These are phyloP conservation scores for Troides helena DNA, from an alignment of 2,888 invertebrate species.

Conservation along the genomic window DNA sequence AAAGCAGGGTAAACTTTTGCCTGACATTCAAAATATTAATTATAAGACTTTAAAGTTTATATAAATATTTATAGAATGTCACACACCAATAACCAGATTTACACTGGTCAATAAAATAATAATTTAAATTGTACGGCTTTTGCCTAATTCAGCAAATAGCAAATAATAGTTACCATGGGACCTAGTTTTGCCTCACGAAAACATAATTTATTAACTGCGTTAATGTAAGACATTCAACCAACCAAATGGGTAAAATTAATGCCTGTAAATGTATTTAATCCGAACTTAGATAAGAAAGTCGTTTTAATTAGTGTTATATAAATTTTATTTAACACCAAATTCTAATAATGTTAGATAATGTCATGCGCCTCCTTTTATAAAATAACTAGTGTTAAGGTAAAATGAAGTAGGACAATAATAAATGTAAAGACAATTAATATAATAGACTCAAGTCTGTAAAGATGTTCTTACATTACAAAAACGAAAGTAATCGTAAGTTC, in stretches of 20 bases:
- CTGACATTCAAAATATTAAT: conserved; percentile 62
- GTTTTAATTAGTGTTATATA: conserved; percentile 6
- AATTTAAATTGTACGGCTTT: conserved; percentile 38
- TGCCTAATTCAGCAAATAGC: conserved; percentile 38
- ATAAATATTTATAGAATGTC: conserved; percentile 34
- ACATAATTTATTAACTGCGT: conserved; percentile 23
- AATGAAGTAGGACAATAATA: conserved; percentile 26
- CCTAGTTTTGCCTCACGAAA: conserved; percentile 39
- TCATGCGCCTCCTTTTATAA: conserved; percentile 23
- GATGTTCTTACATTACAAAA: not conserved
- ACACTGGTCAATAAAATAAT: conserved; percentile 37
- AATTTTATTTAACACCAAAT: conserved; percentile 5
- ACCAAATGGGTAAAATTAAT: conserved; percentile 26
- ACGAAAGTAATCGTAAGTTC: not conserved
- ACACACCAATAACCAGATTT: conserved; percentile 35
- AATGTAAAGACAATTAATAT: conserved; percentile 9
- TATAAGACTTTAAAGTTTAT: conserved; percentile 54
- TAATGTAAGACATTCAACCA: conserved; percentile 26
- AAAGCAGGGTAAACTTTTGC: conserved; percentile 74
- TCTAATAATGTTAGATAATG: conserved; percentile 1
- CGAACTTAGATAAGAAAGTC: conserved; percentile 10
- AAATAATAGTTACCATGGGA: conserved; percentile 39
- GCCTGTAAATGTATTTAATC: conserved; percentile 7
- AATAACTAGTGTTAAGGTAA: conserved; percentile 8
- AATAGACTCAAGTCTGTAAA: not conserved